Conservation (phyloP, 2,113 vertebrate species). For the Taxidea taxus region DNA sequence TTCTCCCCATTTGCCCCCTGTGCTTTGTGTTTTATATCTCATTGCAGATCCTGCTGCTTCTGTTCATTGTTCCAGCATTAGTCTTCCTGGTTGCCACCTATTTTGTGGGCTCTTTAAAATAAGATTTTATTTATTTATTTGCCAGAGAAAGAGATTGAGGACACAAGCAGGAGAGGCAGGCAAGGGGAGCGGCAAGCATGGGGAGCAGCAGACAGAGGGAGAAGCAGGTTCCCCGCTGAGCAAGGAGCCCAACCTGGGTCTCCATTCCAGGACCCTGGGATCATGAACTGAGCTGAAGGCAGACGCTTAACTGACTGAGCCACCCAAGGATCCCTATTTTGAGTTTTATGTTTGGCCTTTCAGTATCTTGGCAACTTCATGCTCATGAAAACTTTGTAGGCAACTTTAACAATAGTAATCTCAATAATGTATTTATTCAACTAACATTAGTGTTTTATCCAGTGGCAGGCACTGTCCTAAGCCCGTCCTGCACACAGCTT, state of each 20-base stretch:
- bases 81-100: background rate
- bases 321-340: background rate
- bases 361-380: background rate
- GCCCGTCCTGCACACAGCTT: background rate
- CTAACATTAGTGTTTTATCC: background rate
- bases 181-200: too few species aligned
- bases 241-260: background rate
- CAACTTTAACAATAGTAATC: background rate
- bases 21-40: background rate
- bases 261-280: background rate
- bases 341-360: background rate
- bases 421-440: background rate
- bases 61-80: background rate
- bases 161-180: too few species aligned
- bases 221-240: background rate
- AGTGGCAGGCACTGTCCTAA: background rate
- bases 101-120: background rate
- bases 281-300: background rate
- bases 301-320: background rate
- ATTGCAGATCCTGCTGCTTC: background rate
- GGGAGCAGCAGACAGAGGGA: background rate
- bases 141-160: background rate
- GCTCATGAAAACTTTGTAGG: background rate
- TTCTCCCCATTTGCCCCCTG: constrained; percentile 37
- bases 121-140: background rate